These are phyloP conservation scores for Drosophila neotestacea DNA, from an alignment of 2,888 invertebrate species.

Conservation along the genomic window DNA sequence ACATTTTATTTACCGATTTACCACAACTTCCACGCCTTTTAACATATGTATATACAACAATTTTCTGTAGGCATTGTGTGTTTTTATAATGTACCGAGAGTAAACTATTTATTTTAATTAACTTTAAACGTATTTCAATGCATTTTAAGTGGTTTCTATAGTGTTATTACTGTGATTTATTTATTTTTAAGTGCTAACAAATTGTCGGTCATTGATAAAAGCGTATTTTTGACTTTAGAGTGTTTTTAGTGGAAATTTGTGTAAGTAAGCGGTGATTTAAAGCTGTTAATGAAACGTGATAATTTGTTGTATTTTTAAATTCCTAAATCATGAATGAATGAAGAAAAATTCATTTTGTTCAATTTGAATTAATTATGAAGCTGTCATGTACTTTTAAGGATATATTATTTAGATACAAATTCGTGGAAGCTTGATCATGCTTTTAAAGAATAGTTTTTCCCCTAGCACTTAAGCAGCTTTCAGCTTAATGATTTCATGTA, in stretches of 20 bases:
- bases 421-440: too few species aligned
- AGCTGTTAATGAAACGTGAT: neutral
- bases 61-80: neutral
- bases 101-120: conserved; percentile 32
- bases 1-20: conserved; percentile 24
- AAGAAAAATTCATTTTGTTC: too few species aligned
- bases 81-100: conserved; percentile 3
- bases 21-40: conserved; percentile 1
- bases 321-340: too few species aligned
- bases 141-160: conserved; percentile 2
- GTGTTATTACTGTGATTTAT: conserved; percentile 12
- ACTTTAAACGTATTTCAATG: conserved; percentile 13
- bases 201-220: neutral
- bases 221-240: too few species aligned
- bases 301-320: neutral
- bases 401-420: too few species aligned
- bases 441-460: too few species aligned
- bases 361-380: too few species aligned
- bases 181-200: neutral
- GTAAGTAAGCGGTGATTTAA: neutral
- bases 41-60: neutral
- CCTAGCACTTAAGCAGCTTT: too few species aligned
- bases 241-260: too few species aligned
- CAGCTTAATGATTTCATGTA: too few species aligned
- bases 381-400: too few species aligned